These are phyloP conservation scores for Ormyrus labotus DNA, from an alignment of 2,888 invertebrate species.

Conservation along the genomic window DNA sequence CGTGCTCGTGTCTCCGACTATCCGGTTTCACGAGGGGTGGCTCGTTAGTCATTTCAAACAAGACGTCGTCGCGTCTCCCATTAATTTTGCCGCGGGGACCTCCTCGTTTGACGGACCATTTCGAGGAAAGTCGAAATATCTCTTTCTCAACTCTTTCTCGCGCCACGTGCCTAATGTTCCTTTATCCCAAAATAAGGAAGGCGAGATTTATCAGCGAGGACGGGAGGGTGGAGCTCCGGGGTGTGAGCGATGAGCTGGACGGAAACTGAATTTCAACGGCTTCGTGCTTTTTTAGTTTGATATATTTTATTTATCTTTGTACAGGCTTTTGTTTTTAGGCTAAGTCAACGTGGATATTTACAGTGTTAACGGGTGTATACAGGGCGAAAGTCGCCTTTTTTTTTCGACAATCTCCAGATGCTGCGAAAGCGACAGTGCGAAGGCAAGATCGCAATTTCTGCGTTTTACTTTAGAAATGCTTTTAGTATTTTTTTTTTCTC, in stretches of 20 bases:
- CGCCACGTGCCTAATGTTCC: not conserved
- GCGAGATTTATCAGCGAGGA: conserved; percentile 36
- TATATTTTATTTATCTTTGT: conserved; percentile 52
- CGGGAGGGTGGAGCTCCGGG: conserved; percentile 30
- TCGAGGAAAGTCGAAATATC: conserved; percentile 65
- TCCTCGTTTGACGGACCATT: conserved; percentile 69
- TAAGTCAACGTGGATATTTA: conserved; percentile 32
- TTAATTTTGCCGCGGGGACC: conserved; percentile 66
- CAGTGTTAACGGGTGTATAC: conserved; percentile 22
- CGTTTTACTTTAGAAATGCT: not conserved
- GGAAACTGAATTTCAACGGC: conserved; percentile 38
- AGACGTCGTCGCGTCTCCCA: conserved; percentile 64
- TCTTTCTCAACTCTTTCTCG: conserved; percentile 31
- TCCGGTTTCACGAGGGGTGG: conserved; percentile 59
- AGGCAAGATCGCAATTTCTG: not conserved
- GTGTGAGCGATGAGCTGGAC: conserved; percentile 11
- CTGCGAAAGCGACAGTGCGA: conserved; percentile 7
- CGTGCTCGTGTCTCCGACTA: conserved; percentile 37
- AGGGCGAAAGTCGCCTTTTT: conserved; percentile 28
- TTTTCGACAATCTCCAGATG: conserved; percentile 25
- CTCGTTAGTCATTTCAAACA: conserved; percentile 70
- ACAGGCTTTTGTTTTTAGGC: conserved; percentile 48
- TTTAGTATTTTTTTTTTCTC: too few relatives aligned
- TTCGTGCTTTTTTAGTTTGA: conserved; percentile 16
- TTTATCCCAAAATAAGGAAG: not conserved